These are phyloP conservation scores for Naja naja DNA, from an alignment of 2,113 vertebrate species.

Conservation along the genomic window DNA sequence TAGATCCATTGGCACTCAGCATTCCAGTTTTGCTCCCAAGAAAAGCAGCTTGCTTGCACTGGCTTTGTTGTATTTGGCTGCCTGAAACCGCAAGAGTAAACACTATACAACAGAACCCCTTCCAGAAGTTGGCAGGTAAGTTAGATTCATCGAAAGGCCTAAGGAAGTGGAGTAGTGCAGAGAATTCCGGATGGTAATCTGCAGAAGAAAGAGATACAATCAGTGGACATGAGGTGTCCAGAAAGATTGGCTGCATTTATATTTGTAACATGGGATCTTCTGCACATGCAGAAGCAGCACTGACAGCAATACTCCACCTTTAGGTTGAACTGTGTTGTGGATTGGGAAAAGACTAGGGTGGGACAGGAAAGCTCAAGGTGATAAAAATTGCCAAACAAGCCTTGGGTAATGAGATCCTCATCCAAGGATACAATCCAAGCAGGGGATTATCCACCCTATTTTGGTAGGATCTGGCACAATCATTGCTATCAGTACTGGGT, in stretches of 20 bases:
- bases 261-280: neutral
- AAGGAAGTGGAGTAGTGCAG: neutral
- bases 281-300: neutral
- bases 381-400: neutral
- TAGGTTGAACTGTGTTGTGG: neutral
- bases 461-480: neutral
- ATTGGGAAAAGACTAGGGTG: neutral
- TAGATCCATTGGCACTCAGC: neutral
- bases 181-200: neutral
- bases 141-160: neutral
- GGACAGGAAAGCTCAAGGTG: neutral
- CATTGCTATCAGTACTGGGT: neutral
- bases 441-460: neutral
- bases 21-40: neutral
- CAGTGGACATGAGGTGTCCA: neutral
- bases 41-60: neutral
- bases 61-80: neutral
- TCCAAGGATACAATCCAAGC: neutral
- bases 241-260: neutral
- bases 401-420: neutral
- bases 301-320: neutral
- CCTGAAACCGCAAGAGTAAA: neutral
- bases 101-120: neutral
- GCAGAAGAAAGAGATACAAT: neutral
- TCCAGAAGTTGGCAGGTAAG: neutral